Percentiles rank a stretch among this genome's conserved stretches.
Conservation (phyloP, 2,113 vertebrate species). For the Rousettus leschenaultii region DNA sequence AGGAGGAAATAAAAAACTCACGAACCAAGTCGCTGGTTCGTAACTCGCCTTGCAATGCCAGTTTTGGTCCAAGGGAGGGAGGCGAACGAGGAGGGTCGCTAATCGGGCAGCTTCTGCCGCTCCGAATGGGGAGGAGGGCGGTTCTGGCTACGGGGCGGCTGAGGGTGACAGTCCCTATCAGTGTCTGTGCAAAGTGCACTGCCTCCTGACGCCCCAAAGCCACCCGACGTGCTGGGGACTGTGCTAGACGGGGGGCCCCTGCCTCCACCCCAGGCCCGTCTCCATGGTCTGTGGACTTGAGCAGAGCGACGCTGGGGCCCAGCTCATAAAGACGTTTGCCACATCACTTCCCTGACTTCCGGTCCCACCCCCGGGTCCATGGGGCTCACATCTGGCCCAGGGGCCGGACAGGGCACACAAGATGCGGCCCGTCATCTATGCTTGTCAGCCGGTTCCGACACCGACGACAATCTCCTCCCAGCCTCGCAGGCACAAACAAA, state of each 20-base stretch:
- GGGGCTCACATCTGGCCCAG: background rate
- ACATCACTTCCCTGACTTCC: background rate
- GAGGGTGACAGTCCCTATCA: background rate
- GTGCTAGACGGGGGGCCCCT: background rate
- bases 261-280: no score
- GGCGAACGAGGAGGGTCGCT: background rate
- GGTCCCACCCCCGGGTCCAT: background rate
- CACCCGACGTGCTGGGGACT: background rate
- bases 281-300: background rate
- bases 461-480: background rate
- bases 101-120: background rate
- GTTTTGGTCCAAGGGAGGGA: background rate
- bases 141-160: background rate
- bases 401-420: background rate
- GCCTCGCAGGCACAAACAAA: background rate
- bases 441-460: background rate
- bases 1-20: conserved; percentile 70
- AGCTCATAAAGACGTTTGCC: background rate
- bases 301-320: background rate
- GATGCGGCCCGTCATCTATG: background rate
- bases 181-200: background rate
- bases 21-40: conserved; percentile 68
- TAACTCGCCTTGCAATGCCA: conserved; percentile 46
- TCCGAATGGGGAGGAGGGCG: background rate
- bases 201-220: background rate